These are phyloP conservation scores for Calypte anna DNA, from an alignment of 2,113 vertebrate genomes.

Conservation along the genomic window DNA sequence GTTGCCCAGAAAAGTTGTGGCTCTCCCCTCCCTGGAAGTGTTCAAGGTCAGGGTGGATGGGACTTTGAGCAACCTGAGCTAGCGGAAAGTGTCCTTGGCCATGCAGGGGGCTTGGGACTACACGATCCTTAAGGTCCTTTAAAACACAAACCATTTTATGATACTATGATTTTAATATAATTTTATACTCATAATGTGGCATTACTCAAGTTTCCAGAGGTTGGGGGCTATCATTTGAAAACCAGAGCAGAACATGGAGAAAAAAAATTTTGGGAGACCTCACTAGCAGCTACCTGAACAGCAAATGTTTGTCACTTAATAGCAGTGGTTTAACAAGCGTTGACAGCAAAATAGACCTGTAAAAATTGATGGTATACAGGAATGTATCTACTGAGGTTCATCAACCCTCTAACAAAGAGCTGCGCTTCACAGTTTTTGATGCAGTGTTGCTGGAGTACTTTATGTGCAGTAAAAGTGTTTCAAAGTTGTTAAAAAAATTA, in stretches of 20 bases:
- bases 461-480: background rate
- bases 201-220: background rate
- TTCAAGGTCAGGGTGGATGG: too few species aligned
- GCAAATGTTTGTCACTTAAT: background rate
- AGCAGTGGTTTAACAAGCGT: background rate
- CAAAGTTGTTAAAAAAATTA: background rate
- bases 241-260: background rate
- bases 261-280: background rate
- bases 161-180: too few species aligned
- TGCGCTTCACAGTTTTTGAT: fast-evolving
- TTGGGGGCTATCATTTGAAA: background rate
- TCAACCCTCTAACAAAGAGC: background rate
- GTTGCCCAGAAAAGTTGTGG: too few species aligned
- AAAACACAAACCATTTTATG: too few species aligned
- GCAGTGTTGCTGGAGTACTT: background rate
- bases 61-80: too few species aligned
- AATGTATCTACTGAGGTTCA: background rate
- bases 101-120: too few species aligned
- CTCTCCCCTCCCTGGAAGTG: too few species aligned
- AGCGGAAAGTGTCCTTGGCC: too few species aligned
- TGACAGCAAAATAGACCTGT: background rate
- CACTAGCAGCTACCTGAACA: background rate
- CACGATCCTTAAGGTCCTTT: too few species aligned
- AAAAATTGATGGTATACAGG: background rate
- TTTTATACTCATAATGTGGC: background rate